Base-by-base conservation (phyloP, 2,797 vertebrate species). In the Huso huso region DNA sequence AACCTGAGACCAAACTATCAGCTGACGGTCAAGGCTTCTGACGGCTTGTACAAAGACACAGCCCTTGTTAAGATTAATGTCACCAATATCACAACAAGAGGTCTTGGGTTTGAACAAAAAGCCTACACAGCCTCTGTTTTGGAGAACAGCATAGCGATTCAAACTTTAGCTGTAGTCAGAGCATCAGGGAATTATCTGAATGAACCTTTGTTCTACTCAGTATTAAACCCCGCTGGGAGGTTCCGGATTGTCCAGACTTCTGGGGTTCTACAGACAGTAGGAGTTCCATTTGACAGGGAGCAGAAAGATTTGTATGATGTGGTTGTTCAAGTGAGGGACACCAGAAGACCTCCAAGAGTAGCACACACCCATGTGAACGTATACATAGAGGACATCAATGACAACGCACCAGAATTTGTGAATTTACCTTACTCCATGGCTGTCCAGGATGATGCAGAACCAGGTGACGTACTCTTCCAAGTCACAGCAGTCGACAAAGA, bases 381-480 rank as follows among this genome's bases (percentile, higher is more conserved):
- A 71, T 92, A 88, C 8, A 80, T 99, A 67, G 91, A 94, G 8
- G 97, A 99, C 63, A 75, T 90, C 69, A 99, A 99, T 68, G 97
- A 99, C 83, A 96, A 95, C 48, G 3, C 82, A 1, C 97, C 97
- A 0, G 82, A 84, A 70, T 98, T 99, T 82, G 84, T 92, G 61
- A 94, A 97, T 51, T 78, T 94, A 60, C 95, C 97, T 0, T 91
- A 95, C 79, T 92, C 93, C 0, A 84, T 93, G 67, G 86, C 84
- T 0, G 90, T 97, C 66, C 93, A 93, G 49, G 96, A 98, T 0
- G 89, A 93, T 68, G 81, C 87, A 0, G 96, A 99, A 65, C 91
- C 94, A 1, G 96, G 96, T 11, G 95, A 99, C 64, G 93, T 97
- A 59, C 83, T 98, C 68, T 96, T 95, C 69, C 95, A 95, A 79